These are phyloP conservation scores for Notolepis coatsorum DNA, from an alignment of 2,797 vertebrate species.

Conservation along the genomic window DNA sequence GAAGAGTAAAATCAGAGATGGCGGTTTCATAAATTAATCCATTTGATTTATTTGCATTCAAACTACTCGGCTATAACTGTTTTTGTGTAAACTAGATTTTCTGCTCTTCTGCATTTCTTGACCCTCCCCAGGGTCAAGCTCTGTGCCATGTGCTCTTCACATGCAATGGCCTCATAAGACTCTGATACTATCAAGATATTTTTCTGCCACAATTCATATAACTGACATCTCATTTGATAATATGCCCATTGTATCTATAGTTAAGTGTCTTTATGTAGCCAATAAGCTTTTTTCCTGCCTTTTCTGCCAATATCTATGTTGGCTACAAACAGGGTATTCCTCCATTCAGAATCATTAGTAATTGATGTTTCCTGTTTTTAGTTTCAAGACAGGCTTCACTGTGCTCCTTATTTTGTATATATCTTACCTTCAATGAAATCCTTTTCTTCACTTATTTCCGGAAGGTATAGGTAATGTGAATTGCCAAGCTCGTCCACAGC, in stretches of 20 bases:
- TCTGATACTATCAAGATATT: background rate
- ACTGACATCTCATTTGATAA: background rate
- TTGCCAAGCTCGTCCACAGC: slow-evolving; percentile 27
- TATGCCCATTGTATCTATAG: background rate
- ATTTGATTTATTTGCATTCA: background rate
- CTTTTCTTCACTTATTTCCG: slow-evolving; percentile 37
- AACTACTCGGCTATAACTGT: slow-evolving; percentile 12
- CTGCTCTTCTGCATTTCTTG: slow-evolving; percentile 39
- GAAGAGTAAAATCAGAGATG: too few relatives aligned
- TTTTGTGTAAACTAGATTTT: background rate
- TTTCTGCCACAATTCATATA: background rate
- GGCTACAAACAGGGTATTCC: background rate
- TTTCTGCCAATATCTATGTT: background rate
- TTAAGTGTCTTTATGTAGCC: background rate
- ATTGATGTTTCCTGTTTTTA: background rate
- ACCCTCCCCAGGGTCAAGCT: slow-evolving; percentile 61
- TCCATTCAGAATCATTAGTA: background rate
- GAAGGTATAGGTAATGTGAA: slow-evolving; percentile 28
- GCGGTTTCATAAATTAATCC: background rate
- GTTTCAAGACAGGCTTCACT: background rate
- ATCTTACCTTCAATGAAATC: slow-evolving; percentile 63
- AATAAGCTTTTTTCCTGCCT: background rate
- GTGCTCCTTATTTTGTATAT: background rate
- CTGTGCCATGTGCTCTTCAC: slow-evolving; percentile 72
- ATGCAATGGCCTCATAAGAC: slow-evolving; percentile 7